Evolutionary conservation across 2,888 invertebrate species (phyloP).

Genomic region (Orchesellides sinensis): DNA sequence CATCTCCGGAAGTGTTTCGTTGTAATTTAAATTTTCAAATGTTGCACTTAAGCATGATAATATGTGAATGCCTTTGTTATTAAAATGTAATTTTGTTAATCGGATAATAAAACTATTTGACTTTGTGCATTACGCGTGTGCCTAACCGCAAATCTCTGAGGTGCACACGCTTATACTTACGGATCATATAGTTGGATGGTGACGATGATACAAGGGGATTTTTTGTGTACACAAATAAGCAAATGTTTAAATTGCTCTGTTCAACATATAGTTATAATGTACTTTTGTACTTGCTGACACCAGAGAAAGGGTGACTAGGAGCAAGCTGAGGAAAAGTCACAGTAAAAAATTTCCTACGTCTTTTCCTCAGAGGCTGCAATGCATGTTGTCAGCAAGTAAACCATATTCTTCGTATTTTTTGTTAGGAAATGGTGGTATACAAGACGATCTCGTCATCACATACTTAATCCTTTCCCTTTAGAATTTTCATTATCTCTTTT

Average conservation of each 20-base stretch:
- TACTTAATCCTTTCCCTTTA: conserved; percentile 19
- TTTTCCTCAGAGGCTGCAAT: too few relatives aligned
- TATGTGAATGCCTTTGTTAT: too few relatives aligned
- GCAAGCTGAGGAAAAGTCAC: too few relatives aligned
- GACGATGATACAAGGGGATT: too few relatives aligned
- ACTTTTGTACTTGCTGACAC: neutral
- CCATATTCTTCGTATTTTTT: too few relatives aligned
- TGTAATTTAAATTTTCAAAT: neutral
- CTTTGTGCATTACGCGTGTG: neutral
- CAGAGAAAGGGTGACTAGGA: neutral
- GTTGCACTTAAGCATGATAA: too few relatives aligned
- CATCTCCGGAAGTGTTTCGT: neutral
- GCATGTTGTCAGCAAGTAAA: neutral
- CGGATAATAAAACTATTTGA: conserved; percentile 12
- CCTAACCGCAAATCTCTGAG: conserved; percentile 5
- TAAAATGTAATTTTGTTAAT: conserved; percentile 20
- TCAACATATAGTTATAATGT: too few relatives aligned
- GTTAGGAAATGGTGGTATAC: neutral
- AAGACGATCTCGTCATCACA: conserved; percentile 2
- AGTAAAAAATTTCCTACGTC: too few relatives aligned
- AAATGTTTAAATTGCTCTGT: too few relatives aligned
- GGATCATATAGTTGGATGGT: too few relatives aligned
- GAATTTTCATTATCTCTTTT: conserved; percentile 25
- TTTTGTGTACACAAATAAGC: too few relatives aligned
- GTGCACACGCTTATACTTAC: too few relatives aligned